Evolutionary conservation across 2,113 vertebrate genomes (phyloP).

Genomic region (Larimichthys crocea): DNA sequence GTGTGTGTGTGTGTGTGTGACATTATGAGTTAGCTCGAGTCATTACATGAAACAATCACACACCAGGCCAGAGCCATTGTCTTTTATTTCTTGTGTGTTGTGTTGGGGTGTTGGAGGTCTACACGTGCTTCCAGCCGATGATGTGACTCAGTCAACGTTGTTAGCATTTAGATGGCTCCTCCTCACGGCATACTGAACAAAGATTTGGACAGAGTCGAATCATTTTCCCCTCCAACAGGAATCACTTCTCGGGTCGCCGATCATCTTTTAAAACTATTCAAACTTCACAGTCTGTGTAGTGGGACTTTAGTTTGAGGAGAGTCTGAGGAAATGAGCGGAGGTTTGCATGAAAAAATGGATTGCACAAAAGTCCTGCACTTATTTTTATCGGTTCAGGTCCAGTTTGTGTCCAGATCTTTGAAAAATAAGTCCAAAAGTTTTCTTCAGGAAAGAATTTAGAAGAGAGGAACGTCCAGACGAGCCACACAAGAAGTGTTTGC

Average conservation of each 20-base stretch:
- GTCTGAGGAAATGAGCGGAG: background rate
- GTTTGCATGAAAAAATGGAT: background rate
- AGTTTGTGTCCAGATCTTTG: too few relatives aligned
- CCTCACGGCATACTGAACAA: slow-evolving; percentile 43
- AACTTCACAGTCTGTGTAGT: background rate
- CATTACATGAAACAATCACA: slow-evolving; percentile 42
- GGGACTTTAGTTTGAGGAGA: background rate
- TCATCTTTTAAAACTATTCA: slow-evolving; percentile 13
- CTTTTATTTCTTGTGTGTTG: slow-evolving; percentile 26
- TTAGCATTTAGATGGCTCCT: slow-evolving; percentile 64
- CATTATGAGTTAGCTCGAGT: background rate
- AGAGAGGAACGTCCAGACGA: background rate
- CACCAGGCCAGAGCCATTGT: slow-evolving; percentile 17
- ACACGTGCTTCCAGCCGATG: slow-evolving; percentile 5
- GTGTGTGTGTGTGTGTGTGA: slow-evolving; percentile 13
- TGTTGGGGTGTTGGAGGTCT: background rate
- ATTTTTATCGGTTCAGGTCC: too few relatives aligned
- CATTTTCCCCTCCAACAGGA: slow-evolving; percentile 11
- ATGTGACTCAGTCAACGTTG: slow-evolving; percentile 45
- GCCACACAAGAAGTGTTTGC: background rate
- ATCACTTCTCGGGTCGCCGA: slow-evolving; percentile 10
- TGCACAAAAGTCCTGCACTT: background rate
- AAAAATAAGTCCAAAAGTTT: background rate
- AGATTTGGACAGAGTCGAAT: slow-evolving; percentile 40
- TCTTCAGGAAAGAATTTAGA: background rate